Conservation (phyloP, 2,888 invertebrate species). For the Xanthorhoe designata region DNA sequence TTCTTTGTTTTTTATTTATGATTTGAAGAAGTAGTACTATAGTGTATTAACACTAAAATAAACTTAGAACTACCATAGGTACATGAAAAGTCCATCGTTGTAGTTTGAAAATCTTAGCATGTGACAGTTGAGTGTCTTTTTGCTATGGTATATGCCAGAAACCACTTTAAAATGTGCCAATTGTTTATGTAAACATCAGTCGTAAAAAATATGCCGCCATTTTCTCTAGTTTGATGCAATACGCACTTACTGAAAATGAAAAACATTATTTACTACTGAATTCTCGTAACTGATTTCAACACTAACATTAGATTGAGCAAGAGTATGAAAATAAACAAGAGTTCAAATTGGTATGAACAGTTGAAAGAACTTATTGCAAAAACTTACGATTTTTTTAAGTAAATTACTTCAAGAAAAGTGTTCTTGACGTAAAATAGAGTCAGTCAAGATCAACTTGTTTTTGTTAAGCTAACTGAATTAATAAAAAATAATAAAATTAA, state of each 20-base stretch:
- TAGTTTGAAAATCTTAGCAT: too few species aligned
- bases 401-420: too few species aligned
- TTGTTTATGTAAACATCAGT: slow-evolving; percentile 2
- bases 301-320: slow-evolving; percentile 3
- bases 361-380: not conserved
- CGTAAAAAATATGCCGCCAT: not conserved
- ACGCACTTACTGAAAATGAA: slow-evolving; percentile 12
- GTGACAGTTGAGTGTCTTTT: not conserved
- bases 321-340: slow-evolving; percentile 4
- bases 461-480: too few species aligned
- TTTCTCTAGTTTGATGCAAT: slow-evolving; percentile 18
- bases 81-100: too few species aligned
- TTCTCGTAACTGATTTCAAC: slow-evolving; percentile 23
- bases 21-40: too few species aligned
- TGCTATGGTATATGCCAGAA: not conserved
- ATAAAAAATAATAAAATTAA: too few species aligned
- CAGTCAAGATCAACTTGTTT: too few species aligned
- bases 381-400: too few species aligned
- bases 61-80: too few species aligned
- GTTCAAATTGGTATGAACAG: slow-evolving; percentile 12
- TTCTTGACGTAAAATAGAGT: too few species aligned
- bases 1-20: too few species aligned
- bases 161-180: slow-evolving; percentile 4
- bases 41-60: too few species aligned
- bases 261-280: slow-evolving; percentile 13